Base-by-base conservation (phyloP, 2,113 vertebrate genomes). In the Istiophorus platypterus region DNA sequence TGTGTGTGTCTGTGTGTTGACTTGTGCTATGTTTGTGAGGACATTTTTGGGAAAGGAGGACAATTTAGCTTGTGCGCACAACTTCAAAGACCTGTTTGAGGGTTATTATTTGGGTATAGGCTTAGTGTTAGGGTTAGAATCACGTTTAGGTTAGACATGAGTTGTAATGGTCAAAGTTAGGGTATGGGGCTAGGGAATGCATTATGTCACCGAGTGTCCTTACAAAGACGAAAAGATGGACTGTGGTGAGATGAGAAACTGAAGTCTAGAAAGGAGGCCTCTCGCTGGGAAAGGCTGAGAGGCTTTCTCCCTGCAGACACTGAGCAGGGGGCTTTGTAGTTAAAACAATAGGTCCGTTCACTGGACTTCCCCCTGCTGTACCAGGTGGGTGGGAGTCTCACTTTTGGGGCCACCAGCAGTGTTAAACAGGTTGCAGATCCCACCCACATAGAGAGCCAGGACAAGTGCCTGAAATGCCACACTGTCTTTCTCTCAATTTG, bases 281-380 rank as follows among this genome's bases (percentile, higher is more conserved):
- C 80, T 88, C 47, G 4, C 83, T 68, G 80, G 68, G 78, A 74
- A 66, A 74, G 69, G 79, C 76, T 1, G 47, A 63, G 61, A 80
- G 71, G 49, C 62, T 85, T 85, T 77, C 63, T 83, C 72, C 42
- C 84, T 51, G 66, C 65, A 84, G 79, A 80, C 67, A 12, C 34
- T 8, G 31, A 65, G 72, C 69, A 24, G 31, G 17, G 51, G 65
- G 68, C 87, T 92, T 88, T 91, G 85, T 90, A 88, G 78, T 86
- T 67, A 75, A 88, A 85, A 88, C 90, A 90, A 91, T 64, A 82
- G 76, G 69, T 84, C 81, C 13, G 72, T 84, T 89, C 74, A 71
- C 41, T 71, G 73, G 49, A 64, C 69, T 20, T 63, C 37, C 11
- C 70, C 61, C 69, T 31, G 75, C 42, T 77, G 66, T 1, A 80